phyloP scores from a whole-genome alignment of 2,113 vertebrate genomes.

The Phasianus colchicus region DNA sequence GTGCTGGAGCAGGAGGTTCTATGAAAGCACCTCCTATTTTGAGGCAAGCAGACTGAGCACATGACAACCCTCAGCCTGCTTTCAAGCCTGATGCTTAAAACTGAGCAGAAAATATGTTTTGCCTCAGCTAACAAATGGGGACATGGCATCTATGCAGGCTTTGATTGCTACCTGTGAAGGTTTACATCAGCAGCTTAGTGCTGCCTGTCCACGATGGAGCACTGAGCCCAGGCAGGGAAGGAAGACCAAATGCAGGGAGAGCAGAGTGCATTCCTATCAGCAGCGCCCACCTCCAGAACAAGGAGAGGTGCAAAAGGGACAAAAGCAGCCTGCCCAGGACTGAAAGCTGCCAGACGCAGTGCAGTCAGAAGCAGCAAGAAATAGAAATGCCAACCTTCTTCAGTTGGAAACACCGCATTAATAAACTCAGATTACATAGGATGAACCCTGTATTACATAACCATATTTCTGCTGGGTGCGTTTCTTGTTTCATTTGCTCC shows the following conservation, averaged over 20 bases:
- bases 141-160: fast-evolving
- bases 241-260: not conserved
- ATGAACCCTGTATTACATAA: not conserved
- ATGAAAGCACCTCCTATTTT: not conserved
- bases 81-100: not conserved
- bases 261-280: not conserved
- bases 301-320: not conserved
- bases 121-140: fast-evolving
- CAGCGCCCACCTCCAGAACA: not conserved
- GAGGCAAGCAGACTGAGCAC: not conserved
- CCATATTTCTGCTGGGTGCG: not conserved
- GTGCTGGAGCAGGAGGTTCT: not conserved
- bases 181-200: not conserved
- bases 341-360: fast-evolving
- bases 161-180: fast-evolving
- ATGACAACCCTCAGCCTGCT: not conserved
- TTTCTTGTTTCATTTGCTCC: conserved; percentile 2
- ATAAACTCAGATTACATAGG: not conserved
- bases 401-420: not conserved
- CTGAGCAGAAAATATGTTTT: not conserved
- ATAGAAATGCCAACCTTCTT: not conserved
- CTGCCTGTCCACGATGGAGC: too few relatives aligned
- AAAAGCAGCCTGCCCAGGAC: not conserved
- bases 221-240: not conserved
- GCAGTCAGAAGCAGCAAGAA: not conserved